A percentile compares a stretch with the other conserved stretches of the same genome.
phyloP scores from a whole-genome alignment of 2,797 vertebrate genomes.

The Lepidocolaptes lacrymiger region DNA sequence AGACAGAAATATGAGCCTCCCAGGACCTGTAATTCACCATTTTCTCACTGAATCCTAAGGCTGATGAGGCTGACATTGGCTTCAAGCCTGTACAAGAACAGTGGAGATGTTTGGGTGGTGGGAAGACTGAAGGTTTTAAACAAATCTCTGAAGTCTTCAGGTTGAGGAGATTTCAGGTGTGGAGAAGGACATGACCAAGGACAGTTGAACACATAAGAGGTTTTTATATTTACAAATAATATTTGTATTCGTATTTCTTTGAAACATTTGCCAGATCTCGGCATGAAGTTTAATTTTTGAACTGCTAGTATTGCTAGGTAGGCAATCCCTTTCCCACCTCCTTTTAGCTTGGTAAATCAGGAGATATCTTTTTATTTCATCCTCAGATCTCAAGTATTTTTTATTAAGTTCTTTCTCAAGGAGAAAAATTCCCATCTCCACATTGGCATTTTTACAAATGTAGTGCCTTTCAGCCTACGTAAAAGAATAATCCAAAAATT shows the following conservation, averaged over 20 bases:
- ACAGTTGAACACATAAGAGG: not conserved
- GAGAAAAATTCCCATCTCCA: not conserved
- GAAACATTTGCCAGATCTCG: not conserved
- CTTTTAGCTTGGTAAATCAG: not conserved
- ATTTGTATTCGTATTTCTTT: not conserved
- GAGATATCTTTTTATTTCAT: not conserved
- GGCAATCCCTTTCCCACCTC: not conserved
- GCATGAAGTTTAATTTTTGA: not conserved
- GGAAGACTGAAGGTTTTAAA: not conserved
- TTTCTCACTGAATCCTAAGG: not conserved
- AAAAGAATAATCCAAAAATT: not conserved
- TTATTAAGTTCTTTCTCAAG: not conserved
- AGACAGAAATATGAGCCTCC: slow-evolving; percentile 22
- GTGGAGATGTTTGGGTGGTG: not conserved
- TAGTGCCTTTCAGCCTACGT: not conserved
- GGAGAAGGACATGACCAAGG: not conserved
- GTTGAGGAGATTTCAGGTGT: not conserved
- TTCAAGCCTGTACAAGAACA: not conserved
- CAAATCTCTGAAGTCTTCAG: not conserved
- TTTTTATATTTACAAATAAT: not conserved
- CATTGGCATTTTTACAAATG: not conserved
- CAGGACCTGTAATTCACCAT: not conserved
- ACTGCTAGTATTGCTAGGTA: not conserved
- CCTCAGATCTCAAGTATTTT: not conserved
- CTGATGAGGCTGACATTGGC: not conserved